Conservation (phyloP, 2,888 invertebrate species). For the Therioaphis trifolii region DNA sequence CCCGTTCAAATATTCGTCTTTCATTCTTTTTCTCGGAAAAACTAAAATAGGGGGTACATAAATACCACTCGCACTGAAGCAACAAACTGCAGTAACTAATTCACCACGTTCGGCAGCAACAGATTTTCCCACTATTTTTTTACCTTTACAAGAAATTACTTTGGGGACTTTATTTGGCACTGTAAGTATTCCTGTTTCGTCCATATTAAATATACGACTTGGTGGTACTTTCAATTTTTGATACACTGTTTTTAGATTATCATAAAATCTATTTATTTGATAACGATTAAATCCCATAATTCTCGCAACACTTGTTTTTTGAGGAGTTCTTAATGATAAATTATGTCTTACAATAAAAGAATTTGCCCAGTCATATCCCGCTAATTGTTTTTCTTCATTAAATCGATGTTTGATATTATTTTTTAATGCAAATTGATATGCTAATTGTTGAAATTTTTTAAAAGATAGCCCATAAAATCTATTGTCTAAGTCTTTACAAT, state of each 20-base stretch:
- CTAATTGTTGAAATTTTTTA: slow-evolving; percentile 58
- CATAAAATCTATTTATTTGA: slow-evolving; percentile 66
- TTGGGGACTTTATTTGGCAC: slow-evolving; percentile 66
- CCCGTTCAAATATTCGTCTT: slow-evolving; percentile 5
- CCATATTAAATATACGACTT: slow-evolving; percentile 66
- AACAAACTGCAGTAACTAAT: too few species aligned
- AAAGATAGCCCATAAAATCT: slow-evolving; percentile 63
- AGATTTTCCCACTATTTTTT: slow-evolving; percentile 66
- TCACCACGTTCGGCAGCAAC: slow-evolving; percentile 65
- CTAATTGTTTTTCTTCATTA: slow-evolving; percentile 63
- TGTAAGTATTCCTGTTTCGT: slow-evolving; percentile 66
- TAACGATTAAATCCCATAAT: slow-evolving; percentile 67
- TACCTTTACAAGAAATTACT: slow-evolving; percentile 66
- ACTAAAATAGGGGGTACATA: slow-evolving; percentile 22
- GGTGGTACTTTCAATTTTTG: slow-evolving; percentile 65
- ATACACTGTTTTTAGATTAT: slow-evolving; percentile 65
- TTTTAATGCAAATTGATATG: slow-evolving; percentile 62
- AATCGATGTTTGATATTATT: slow-evolving; percentile 64
- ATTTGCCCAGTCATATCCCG: slow-evolving; percentile 64
- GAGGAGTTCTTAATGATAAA: slow-evolving; percentile 63
- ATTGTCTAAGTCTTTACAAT: slow-evolving; percentile 42
- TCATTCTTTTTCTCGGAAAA: slow-evolving; percentile 15
- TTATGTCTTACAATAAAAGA: slow-evolving; percentile 62
- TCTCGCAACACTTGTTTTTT: slow-evolving; percentile 65
- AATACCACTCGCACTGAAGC: slow-evolving; percentile 25